Evolutionary conservation across 1,140 invertebrate species (phyloP).

Genomic region (Pseudomyrmex sp.): DNA sequence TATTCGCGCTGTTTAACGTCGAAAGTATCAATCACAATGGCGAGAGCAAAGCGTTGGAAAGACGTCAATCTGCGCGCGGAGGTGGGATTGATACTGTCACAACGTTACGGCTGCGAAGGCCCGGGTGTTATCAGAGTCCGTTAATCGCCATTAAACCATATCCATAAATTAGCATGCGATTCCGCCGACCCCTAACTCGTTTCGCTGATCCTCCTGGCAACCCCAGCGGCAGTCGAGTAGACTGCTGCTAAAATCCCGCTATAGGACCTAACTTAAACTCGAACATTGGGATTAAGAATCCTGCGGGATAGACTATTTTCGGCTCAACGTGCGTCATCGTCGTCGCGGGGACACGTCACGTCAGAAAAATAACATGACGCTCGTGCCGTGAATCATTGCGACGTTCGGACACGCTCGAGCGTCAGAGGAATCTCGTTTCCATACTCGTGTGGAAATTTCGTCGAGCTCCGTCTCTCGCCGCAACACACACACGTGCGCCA

Average conservation of each 20-base stretch:
- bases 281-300: conserved; percentile 35
- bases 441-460: conserved; percentile 44
- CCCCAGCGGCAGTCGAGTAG: neutral
- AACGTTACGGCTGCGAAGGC: conserved; percentile 63
- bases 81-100: conserved; percentile 52
- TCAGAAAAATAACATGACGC: conserved; percentile 1
- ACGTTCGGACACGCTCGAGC: conserved; percentile 14
- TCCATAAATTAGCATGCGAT: conserved; percentile 69
- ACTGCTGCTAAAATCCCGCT: conserved; percentile 59
- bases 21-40: conserved; percentile 40
- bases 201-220: conserved; percentile 52
- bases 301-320: conserved; percentile 43
- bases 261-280: conserved; percentile 2
- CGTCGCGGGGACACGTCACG: conserved; percentile 13
- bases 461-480: neutral
- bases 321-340: neutral
- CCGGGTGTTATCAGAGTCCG: conserved; percentile 51
- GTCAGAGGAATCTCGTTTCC: conserved; percentile 17
- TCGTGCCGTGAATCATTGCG: conserved; percentile 33
- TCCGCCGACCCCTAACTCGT: conserved; percentile 41
- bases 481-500: conserved; percentile 16
- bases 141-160: conserved; percentile 70
- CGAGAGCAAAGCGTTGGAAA: conserved; percentile 12
- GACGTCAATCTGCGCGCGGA: conserved; percentile 18
- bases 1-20: neutral